Base-by-base conservation (phyloP, 2,113 vertebrate species). In the Platysteira castanea region DNA sequence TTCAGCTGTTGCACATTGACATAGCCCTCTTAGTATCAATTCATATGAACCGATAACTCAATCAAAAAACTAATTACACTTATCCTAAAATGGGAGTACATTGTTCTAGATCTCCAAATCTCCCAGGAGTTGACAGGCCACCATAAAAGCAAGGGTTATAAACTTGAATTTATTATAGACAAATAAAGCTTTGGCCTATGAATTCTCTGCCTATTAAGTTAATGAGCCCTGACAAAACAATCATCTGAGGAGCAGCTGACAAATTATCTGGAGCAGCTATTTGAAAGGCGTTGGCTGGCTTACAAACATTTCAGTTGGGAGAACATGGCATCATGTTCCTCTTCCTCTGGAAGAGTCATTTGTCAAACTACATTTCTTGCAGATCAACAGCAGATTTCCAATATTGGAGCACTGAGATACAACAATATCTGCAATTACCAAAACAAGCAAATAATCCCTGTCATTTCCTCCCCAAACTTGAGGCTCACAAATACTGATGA, bases 221-320 rank as follows among this genome's bases (percentile, higher is more conserved):
- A 96, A 96, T 93, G 82, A 95, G 79, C 75, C 87, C 95, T 95
- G 87, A 96, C 68, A 95, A 94, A 96, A 83, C 27, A 82, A 80
- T 70, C 87, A 74, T 63, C 87, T 74, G 87, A 95, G 75, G 67
- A 89, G 63, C 47, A 80, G 88, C 59, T 87, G 83, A 92, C 92
- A 96, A 94, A 86, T 88, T 95, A 83, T 88, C 52, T 88, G 85
- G 24, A 94, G 84, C 78, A 91, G 57, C 67, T 70, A 42, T 85
- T 11, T 73, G 57, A 94, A 91, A 91, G 78, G 74, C 2, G 0
- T 53, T 95, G 88, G 81, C 87, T 79, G 46, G 22, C 15, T 93
- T 76, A 89, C 67, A 94, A 77, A 54, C 57, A 67, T 61, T 90
- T 79, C 87, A 93, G 7, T 11, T 47, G 89, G 70, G 70, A 90